Base-by-base conservation (phyloP, 1,140 invertebrate species). In the Hirudo medicinalis region DNA sequence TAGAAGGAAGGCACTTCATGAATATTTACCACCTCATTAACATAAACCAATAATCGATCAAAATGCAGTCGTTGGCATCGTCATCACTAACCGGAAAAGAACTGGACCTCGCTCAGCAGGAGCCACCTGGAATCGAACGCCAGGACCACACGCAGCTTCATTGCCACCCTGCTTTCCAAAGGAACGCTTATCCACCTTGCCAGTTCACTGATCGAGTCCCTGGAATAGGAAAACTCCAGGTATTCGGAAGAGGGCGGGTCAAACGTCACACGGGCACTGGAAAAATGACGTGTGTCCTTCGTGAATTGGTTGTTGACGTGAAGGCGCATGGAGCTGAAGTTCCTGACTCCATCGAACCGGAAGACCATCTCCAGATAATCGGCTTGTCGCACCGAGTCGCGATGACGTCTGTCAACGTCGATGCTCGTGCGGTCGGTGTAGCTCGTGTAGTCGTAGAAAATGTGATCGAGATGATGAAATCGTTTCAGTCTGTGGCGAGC, bases 111-210 rank as follows among this genome's bases (percentile, higher is more conserved):
- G 80, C 90, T 91, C 76, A 95, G 86, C 80, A 95, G 87, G 73
- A 95, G 90, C 91, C 91, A 94, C 70, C 87, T 85, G 5, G 89
- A 86, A 15, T 90, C 87, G 81, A 93, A 94, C 75, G 86, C 86
- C 17, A 94, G 82, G 75, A 88, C 86, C 20, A 94, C 83, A 76
- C 89, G 89, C 29, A 94, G 87, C 82, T 88, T 91, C 77, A 86
- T 86, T 8, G 90, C 91, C 36, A 94, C 86, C 32, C 49, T 70
- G n/a, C 54, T 49, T 19, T 54, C n/a, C 69, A 70, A 22, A 9
- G 68, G 29, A 20, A 73, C 43, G 15, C 54, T 67, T 15, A 73
- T 57, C 32, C 29, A 29, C 22, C 72, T 29, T 11, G 69, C 54
- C 55, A 85, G 86, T 77, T 94, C 91, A 78, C 91, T 90, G 53